Base-by-base conservation (phyloP, 2,888 invertebrate species). In the Temnothorax unifasciatus region DNA sequence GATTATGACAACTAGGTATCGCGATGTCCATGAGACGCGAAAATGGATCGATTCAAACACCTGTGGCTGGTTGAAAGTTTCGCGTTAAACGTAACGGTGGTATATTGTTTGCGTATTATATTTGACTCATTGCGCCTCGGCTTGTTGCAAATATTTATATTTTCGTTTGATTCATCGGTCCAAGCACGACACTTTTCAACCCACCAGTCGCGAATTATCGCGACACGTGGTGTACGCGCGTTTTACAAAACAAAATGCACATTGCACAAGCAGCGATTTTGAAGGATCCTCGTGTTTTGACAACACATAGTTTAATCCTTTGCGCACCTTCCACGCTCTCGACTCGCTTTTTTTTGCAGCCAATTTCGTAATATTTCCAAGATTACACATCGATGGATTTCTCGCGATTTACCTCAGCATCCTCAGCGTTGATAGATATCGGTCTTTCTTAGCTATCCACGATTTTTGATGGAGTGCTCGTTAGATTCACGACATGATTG, bases 31-130 rank as follows among this genome's bases (percentile, higher is more conserved):
- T 84, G 84, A 79, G 82, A 83, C 68, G 76, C 54, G 34, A 47
- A 79, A 59, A 57, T 57, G 73, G 79, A 85, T 85, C 85, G 86
- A 86, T 84, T 73, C 63, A 68, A 88, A 87, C 87, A 86, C 87
- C 85, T 86, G 81, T 86, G 54, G 63, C 79, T 82, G 82, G 83
- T 64, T 75, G 73, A 64, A 50, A 50, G 82, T 57, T 79, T 69
- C 44, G 83, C 73, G 50, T 59, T 63, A 34, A 69, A 50, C 15
- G 47, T 54, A 69, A 68, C 38, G 25, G 21, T 38, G 13, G 2
- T 41, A 59, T 59, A 59, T 59, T 25, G 44, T 66, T 25, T 63
- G 21, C 3, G 50, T 52, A 25, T 66, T 52, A 59, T 71, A 75
- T 59, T 64, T 69, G 74, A 18, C 25, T 41, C 73, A 15, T 76